A percentile compares a stretch with the other conserved stretches of the same genome.
Evolutionary conservation across 2,888 invertebrate species (phyloP).

Genomic region (Beris morrisii): DNA sequence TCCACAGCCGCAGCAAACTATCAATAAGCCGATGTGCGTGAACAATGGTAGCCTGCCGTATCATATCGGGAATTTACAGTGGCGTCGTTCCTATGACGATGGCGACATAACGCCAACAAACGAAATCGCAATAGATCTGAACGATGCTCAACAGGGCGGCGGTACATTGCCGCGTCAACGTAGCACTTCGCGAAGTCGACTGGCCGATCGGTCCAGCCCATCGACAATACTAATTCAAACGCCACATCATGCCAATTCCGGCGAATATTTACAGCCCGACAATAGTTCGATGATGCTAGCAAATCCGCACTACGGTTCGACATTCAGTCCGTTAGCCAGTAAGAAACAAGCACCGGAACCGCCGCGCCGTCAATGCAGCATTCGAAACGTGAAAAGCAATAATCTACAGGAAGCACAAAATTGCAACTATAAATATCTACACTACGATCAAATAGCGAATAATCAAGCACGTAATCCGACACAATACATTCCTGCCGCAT

Average conservation of each 20-base stretch:
- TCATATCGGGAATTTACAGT: constrained; percentile 55
- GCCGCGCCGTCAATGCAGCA: constrained; percentile 70
- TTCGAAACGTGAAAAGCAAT: constrained; percentile 46
- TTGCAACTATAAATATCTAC: constrained; percentile 43
- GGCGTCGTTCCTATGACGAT: constrained; percentile 83
- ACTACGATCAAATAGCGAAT: constrained; percentile 34
- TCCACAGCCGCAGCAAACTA: constrained; percentile 31
- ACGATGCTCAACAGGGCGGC: constrained; percentile 60
- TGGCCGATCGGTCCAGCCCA: constrained; percentile 55
- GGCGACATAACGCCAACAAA: constrained; percentile 90
- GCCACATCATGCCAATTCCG: constrained; percentile 1
- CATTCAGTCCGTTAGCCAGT: constrained; percentile 72
- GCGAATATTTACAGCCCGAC: constrained; percentile 22
- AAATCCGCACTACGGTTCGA: constrained; percentile 60
- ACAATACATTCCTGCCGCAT: constrained; percentile 44
- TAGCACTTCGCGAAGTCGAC: constrained; percentile 50
- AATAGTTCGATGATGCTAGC: constrained; percentile 30
- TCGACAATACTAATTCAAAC: constrained; percentile 31
- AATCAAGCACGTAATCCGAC: constrained; percentile 39
- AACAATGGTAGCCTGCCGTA: constrained; percentile 44
- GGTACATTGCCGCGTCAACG: constrained; percentile 86
- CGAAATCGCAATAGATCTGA: constrained; percentile 60
- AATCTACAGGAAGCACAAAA: constrained; percentile 48
- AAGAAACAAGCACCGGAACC: constrained; percentile 82
- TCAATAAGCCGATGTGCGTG: constrained; percentile 33